Conservation (phyloP, 2,797 vertebrate genomes). For the Erethizon dorsatum region DNA sequence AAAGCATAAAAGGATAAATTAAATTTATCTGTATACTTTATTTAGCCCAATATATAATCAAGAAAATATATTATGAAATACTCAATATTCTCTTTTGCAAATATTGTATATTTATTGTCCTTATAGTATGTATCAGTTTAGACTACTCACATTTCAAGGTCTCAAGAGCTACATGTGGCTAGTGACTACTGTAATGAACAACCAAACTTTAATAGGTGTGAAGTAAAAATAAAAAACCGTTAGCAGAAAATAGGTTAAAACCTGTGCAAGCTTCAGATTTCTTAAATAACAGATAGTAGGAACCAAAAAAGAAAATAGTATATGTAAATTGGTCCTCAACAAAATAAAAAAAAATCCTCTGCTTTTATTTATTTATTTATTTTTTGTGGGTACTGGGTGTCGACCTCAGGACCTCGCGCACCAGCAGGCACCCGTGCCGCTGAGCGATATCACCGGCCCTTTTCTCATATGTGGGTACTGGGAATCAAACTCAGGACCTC, state of each 20-base stretch:
- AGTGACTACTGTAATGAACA: background rate
- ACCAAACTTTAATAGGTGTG: background rate
- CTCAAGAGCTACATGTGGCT: background rate
- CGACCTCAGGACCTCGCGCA: no score
- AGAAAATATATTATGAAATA: slow-evolving; percentile 7
- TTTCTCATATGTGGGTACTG: no score
- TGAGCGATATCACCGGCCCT: no score
- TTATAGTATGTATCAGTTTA: background rate
- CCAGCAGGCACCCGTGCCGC: no score
- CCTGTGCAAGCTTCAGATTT: background rate
- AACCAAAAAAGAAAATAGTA: background rate
- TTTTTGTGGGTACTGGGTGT: no score
- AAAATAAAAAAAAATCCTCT: background rate
- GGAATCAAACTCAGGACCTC: no score
- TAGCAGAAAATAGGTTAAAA: background rate
- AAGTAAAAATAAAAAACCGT: background rate
- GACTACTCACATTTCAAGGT: background rate
- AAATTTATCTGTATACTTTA: background rate
- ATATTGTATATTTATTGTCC: background rate
- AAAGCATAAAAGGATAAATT: background rate
- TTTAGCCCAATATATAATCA: background rate
- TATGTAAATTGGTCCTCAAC: background rate
- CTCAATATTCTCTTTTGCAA: background rate
- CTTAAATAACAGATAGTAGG: background rate
- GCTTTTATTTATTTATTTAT: no score